phyloP scores from a whole-genome alignment of 92 coral and sea anemone genomes.

The Paragorgia papillata region DNA sequence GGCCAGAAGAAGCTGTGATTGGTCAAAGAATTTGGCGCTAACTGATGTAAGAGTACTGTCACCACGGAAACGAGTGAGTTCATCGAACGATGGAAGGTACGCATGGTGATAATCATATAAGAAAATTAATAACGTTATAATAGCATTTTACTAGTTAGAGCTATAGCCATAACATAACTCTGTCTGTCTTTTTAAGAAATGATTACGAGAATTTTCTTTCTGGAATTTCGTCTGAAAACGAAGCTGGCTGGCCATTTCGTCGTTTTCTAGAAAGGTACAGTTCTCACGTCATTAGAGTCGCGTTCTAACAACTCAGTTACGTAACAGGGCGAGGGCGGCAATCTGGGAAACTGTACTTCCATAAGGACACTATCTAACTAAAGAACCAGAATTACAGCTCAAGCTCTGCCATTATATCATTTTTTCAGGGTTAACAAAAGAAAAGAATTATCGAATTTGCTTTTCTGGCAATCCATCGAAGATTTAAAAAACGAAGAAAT shows the following conservation, averaged over 20 bases:
- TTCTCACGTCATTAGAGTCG: no score
- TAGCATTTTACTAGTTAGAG: no score
- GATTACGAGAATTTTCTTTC: slow-evolving; percentile 3
- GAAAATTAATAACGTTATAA: no score
- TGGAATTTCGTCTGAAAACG: slow-evolving; percentile 66
- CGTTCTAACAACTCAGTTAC: no score
- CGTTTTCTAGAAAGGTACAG: slow-evolving; percentile 76
- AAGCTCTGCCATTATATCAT: no score
- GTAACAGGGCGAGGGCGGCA: no score
- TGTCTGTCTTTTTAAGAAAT: not conserved
- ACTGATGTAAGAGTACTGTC: slow-evolving; percentile 2
- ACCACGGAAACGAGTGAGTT: not conserved
- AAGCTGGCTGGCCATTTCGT: slow-evolving; percentile 96
- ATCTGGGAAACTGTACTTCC: no score
- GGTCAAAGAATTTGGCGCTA: slow-evolving; percentile 27
- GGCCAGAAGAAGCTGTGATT: slow-evolving; percentile 71
- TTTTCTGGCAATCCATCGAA: slow-evolving; percentile 90
- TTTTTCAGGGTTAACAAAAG: slow-evolving; percentile 58
- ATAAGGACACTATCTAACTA: no score
- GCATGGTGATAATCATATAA: no score
- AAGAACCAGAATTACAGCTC: no score
- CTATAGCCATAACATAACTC: no score
- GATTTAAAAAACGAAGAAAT: slow-evolving; percentile 80
- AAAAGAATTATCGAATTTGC: slow-evolving; percentile 55
- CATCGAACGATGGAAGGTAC: slow-evolving; percentile 6